Conservation (phyloP, 2,797 vertebrate species). For the Neosalanx taihuensis region DNA sequence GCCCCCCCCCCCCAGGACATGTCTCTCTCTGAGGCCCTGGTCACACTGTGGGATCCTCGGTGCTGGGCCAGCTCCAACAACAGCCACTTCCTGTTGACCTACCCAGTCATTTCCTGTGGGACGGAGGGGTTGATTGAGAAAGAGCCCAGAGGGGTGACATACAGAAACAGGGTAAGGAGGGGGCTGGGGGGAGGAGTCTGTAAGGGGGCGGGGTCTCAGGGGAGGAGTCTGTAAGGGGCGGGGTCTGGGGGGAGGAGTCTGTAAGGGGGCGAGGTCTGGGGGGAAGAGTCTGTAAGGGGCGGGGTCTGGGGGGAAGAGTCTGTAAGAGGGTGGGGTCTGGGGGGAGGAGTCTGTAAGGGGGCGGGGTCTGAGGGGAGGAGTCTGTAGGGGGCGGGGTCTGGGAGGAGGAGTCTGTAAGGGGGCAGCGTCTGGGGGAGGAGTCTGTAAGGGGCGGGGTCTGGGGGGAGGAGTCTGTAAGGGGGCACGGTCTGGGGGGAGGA, state of each 20-base stretch:
- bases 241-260: no score
- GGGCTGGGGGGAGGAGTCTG: not conserved
- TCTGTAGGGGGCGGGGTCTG: not conserved
- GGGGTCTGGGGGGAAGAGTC: no score
- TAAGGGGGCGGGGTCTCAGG: not conserved
- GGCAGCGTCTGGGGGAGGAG: not conserved
- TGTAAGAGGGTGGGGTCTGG: not conserved
- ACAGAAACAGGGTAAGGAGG: slow-evolving; percentile 58
- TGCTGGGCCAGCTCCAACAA: slow-evolving; percentile 70
- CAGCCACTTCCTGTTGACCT: slow-evolving; percentile 75
- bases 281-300: not conserved
- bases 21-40: slow-evolving; percentile 45
- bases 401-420: not conserved
- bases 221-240: not conserved
- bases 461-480: not conserved
- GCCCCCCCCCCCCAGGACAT: slow-evolving; percentile 44
- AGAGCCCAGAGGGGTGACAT: slow-evolving; percentile 58
- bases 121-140: slow-evolving; percentile 61
- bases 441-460: not conserved
- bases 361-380: no score
- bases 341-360: no score
- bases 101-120: slow-evolving; percentile 75
- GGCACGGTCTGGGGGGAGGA: not conserved
- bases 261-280: no score
- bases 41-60: slow-evolving; percentile 67